Evolutionary conservation across 2,797 vertebrate genomes (phyloP), one percentile per base, ranked within the genome.

Genomic region (Rhabdomys pumilio): DNA sequence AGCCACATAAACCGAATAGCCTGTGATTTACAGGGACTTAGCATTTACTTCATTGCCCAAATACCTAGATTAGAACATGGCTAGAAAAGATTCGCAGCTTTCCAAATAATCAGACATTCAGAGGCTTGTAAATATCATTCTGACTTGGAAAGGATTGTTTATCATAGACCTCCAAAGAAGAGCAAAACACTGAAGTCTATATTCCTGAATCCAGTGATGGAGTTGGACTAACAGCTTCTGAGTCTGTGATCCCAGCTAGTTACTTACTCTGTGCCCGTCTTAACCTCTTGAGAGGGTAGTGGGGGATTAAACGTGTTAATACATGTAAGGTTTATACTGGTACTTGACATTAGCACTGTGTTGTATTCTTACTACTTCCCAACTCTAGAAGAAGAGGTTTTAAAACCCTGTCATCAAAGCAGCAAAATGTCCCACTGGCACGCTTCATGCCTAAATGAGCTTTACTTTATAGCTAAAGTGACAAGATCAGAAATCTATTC

Each of bases 61-160:
- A 95, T 90, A 84, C 59, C 53, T 97, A 84, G 53, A 72, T 73
- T 92, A 96, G 89, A 89, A 26, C 11, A 0, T 87, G 47, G 29
- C 90, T 86, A 91, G 57, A 65, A 91, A 80, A 91, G 79, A 81
- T 91, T 94, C 75, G 29, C n/a, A 73, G 61, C 26, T 63, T 93
- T 94, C 29, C 53, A 82, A 95, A 76, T 95, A 94, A 91, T 90
- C 82, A 91, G 67, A 94, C 73, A 31, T 82, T 53, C 55, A 57
- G 61, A 81, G 53, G 38, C 17, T 91, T 55, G 41, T 72, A 65
- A 93, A 88, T 77, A 57, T 65, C 65, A 55, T 55, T 75, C 41
- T 76, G 65, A 94, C 67, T 57, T 34, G 41, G 61, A 77, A 93
- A 24, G 15, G 59, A 82, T 34, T 81, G 77, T 26, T 57, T 94